A percentile compares a stretch with the other conserved stretches of the same genome.
phyloP scores from a whole-genome alignment of 2,888 invertebrate genomes.

The Andrena bucephala region DNA sequence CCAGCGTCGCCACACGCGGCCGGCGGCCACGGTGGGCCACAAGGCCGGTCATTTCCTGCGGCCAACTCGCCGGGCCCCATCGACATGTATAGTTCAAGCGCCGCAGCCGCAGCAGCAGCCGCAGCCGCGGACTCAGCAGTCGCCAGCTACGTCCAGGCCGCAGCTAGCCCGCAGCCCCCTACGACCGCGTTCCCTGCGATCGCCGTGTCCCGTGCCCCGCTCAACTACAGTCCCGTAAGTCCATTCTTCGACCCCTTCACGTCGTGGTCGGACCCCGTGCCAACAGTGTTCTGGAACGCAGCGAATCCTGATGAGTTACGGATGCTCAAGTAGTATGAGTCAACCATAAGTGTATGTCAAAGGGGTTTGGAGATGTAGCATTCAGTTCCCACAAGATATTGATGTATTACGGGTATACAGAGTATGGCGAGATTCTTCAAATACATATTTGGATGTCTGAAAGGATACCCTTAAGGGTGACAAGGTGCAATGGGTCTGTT shows the following conservation, averaged over 20 bases:
- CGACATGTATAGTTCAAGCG: slow-evolving; percentile 96
- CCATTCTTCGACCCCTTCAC: slow-evolving; percentile 50
- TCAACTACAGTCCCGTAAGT: slow-evolving; percentile 97
- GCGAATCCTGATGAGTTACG: no score
- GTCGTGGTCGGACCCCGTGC: background rate
- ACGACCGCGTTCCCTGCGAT: slow-evolving; percentile 94
- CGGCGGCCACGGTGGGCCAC: slow-evolving; percentile 85
- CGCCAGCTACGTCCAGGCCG: slow-evolving; percentile 97
- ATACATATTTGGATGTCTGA: no score
- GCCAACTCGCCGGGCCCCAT: slow-evolving; percentile 97
- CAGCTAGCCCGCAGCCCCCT: slow-evolving; percentile 97
- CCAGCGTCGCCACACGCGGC: slow-evolving; percentile 93
- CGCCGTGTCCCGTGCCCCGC: slow-evolving; percentile 96
- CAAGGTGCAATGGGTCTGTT: no score
- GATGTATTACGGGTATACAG: no score
- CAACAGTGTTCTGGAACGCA: slow-evolving; percentile 14
- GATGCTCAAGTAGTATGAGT: no score
- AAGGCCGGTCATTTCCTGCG: slow-evolving; percentile 93
- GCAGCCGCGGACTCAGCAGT: slow-evolving; percentile 90
- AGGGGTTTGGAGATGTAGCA: no score
- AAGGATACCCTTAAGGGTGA: no score
- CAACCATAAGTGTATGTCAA: no score
- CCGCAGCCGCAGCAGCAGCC: slow-evolving; percentile 87
- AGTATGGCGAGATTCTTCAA: no score
- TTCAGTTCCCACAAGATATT: no score